A percentile compares a stretch with the other conserved stretches of the same genome.
Conservation (phyloP, 1,140 invertebrate species). For the Cyphomyrmex costatus region DNA sequence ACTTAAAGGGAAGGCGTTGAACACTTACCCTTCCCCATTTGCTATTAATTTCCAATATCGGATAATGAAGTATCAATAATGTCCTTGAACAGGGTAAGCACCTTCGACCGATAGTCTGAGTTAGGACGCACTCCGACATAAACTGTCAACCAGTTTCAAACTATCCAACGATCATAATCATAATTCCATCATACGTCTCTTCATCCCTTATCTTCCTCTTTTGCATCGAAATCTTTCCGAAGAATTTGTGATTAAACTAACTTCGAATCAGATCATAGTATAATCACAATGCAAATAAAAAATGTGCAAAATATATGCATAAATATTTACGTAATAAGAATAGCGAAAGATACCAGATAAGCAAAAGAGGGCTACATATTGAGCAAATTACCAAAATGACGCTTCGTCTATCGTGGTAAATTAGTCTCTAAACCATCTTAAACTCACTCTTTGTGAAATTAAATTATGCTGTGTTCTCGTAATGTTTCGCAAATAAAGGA, state of each 20-base stretch:
- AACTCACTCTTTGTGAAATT: slow-evolving; percentile 39
- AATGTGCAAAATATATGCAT: background rate
- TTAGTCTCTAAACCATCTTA: slow-evolving; percentile 35
- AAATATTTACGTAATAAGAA: slow-evolving; percentile 4
- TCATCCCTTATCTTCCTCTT: background rate
- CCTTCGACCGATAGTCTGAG: slow-evolving; percentile 39
- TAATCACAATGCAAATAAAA: background rate
- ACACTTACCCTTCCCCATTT: slow-evolving; percentile 37
- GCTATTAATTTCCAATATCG: slow-evolving; percentile 71
- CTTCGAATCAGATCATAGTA: background rate
- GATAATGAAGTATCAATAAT: slow-evolving; percentile 72
- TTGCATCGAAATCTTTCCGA: background rate
- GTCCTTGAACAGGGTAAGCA: slow-evolving; percentile 56
- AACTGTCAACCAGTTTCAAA: slow-evolving; percentile 51
- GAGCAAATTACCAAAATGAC: slow-evolving; percentile 15
- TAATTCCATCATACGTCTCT: slow-evolving; percentile 33
- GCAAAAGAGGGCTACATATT: background rate
- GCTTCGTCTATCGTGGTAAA: background rate
- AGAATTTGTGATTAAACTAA: background rate
- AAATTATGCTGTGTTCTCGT: slow-evolving; percentile 40
- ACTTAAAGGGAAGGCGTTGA: slow-evolving; percentile 34
- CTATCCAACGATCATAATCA: slow-evolving; percentile 36
- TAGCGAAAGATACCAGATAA: background rate
- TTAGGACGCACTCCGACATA: slow-evolving; percentile 31
- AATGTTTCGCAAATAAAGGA: slow-evolving; percentile 40